These are phyloP conservation scores for Archocentrus centrarchus DNA, from an alignment of 2,113 vertebrate genomes.

Conservation along the genomic window DNA sequence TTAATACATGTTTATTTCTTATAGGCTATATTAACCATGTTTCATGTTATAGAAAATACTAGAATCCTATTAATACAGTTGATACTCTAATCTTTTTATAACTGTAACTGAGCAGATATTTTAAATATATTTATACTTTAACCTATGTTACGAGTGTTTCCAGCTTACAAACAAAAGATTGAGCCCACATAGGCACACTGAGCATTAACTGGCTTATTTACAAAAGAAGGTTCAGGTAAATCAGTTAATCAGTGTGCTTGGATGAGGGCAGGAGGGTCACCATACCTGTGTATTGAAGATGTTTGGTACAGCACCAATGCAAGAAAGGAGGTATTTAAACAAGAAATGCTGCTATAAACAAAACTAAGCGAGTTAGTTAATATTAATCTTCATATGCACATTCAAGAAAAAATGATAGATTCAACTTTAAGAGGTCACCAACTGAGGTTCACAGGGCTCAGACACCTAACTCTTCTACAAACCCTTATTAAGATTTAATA, in stretches of 20 bases:
- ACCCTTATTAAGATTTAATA: constrained; percentile 33
- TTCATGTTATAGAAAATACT: not conserved
- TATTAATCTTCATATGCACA: not conserved
- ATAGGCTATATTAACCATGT: not conserved
- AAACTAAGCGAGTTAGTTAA: not conserved
- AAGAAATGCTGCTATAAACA: not conserved
- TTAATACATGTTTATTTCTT: not conserved
- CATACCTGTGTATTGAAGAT: not conserved
- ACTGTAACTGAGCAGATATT: constrained; percentile 3
- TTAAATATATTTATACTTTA: not conserved
- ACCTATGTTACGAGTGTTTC: not conserved
- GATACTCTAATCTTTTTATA: not conserved
- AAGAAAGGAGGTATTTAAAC: not conserved
- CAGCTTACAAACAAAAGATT: not conserved
- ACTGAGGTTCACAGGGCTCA: constrained; percentile 10
- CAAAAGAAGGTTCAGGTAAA: not conserved
- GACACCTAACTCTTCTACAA: constrained; percentile 21
- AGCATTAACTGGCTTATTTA: not conserved
- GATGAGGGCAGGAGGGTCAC: not conserved
- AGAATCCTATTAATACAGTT: not conserved
- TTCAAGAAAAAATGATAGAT: not conserved
- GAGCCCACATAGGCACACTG: not conserved
- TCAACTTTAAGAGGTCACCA: constrained; percentile 12
- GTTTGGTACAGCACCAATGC: not conserved
- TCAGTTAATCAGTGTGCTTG: not conserved